phyloP scores from a whole-genome alignment of 2,113 vertebrate species.

The Ptychochromis oligacanthus region DNA sequence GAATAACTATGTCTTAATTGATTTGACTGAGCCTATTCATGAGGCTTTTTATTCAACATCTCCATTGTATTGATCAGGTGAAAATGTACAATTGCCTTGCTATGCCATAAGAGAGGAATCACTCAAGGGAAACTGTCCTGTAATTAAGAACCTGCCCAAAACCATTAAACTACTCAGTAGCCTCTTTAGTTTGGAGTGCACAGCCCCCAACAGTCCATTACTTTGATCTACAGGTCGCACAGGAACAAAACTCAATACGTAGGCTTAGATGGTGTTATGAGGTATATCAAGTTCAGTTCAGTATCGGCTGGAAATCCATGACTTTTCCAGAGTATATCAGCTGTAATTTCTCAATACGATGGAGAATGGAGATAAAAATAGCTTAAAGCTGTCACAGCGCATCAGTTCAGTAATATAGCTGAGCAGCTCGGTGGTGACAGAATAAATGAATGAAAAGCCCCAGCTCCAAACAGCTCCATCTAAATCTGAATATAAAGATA shows the following conservation, averaged over 20 bases:
- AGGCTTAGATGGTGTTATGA: constrained; percentile 61
- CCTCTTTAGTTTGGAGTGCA: constrained; percentile 57
- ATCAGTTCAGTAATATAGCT: constrained; percentile 61
- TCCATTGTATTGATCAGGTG: constrained; percentile 61
- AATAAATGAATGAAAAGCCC: constrained; percentile 64
- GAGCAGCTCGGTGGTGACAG: constrained; percentile 52
- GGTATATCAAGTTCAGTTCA: constrained; percentile 64
- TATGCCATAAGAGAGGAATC: constrained; percentile 49
- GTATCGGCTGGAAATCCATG: constrained; percentile 46
- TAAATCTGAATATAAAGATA: constrained; percentile 61
- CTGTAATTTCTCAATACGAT: constrained; percentile 57
- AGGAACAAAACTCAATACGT: constrained; percentile 72
- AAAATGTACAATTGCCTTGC: constrained; percentile 56
- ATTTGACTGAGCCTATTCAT: constrained; percentile 51
- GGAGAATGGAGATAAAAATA: constrained; percentile 63
- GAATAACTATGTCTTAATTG: constrained; percentile 55
- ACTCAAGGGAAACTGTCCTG: constrained; percentile 59
- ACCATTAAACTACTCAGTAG: constrained; percentile 68
- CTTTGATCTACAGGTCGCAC: constrained; percentile 75
- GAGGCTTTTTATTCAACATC: constrained; percentile 59
- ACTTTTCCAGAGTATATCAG: constrained; percentile 63
- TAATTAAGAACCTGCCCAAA: constrained; percentile 75
- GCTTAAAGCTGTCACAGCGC: constrained; percentile 63
- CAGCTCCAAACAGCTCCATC: constrained; percentile 58
- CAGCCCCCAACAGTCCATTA: constrained; percentile 72